Evolutionary conservation across 1,140 invertebrate species (phyloP).

Genomic region (Tetraneura akinire): DNA sequence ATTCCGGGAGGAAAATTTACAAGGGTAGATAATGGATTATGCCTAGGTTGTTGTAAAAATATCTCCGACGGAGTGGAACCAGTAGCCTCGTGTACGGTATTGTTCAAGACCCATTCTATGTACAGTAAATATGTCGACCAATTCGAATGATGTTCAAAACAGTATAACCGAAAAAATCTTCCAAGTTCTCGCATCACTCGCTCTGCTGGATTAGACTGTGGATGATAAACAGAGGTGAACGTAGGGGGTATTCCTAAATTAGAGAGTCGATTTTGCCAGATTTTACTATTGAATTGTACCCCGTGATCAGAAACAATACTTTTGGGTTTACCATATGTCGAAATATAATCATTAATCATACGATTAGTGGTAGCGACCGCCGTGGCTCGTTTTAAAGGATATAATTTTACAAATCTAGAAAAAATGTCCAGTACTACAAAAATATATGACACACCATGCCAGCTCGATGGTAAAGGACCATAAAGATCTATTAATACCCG

Average conservation of each 20-base stretch:
- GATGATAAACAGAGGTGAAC: not conserved
- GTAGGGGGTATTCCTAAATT: not conserved
- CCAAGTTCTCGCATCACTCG: not conserved
- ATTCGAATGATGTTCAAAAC: not conserved
- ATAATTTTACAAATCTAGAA: not conserved
- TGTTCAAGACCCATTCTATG: not conserved
- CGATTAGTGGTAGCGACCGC: not conserved
- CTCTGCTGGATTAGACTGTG: not conserved
- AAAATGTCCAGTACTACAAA: no score
- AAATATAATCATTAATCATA: no score
- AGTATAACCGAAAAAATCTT: not conserved
- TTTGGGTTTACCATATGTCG: no score
- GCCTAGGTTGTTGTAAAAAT: not conserved
- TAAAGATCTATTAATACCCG: not conserved
- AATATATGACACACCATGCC: no score
- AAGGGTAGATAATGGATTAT: not conserved
- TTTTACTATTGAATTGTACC: not conserved
- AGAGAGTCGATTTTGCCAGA: not conserved
- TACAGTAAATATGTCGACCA: not conserved
- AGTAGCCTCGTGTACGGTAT: not conserved
- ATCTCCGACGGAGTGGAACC: not conserved
- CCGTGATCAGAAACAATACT: no score
- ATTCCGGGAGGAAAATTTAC: not conserved
- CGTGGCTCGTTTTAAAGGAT: not conserved
- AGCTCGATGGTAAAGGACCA: not conserved